Conservation (phyloP, 2,888 invertebrate genomes). For the Xestia c-nigrum region DNA sequence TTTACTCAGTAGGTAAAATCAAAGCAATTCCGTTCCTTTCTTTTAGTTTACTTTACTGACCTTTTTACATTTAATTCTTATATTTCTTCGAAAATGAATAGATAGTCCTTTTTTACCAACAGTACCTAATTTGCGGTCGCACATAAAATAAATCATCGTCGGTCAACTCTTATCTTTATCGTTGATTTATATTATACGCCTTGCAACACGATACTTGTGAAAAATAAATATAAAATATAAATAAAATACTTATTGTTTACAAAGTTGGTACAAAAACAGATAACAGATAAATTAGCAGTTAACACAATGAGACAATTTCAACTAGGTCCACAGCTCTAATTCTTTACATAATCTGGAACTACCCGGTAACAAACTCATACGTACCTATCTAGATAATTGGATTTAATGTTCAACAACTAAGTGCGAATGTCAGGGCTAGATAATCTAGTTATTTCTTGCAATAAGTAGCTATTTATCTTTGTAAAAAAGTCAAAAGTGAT, state of each 20-base stretch:
- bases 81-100: not conserved
- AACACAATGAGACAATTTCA: constrained; percentile 27
- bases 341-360: constrained; percentile 6
- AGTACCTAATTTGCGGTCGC: not conserved
- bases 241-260: not conserved
- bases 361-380: constrained; percentile 7
- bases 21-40: constrained; percentile 1
- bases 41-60: not conserved
- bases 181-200: not conserved
- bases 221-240: no score
- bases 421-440: constrained; percentile 28
- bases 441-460: constrained; percentile 20
- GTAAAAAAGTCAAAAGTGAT: not conserved
- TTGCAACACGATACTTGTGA: not conserved
- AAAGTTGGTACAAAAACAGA: no score
- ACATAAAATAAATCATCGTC: not conserved
- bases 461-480: not conserved
- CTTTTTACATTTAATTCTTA: not conserved
- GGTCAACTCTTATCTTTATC: not conserved
- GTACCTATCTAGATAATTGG: constrained; percentile 15
- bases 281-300: no score
- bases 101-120: not conserved
- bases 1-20: not conserved
- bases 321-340: constrained; percentile 15
- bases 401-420: constrained; percentile 18